A percentile compares a stretch with the other conserved stretches of the same genome.
Evolutionary conservation across 2,797 vertebrate genomes (phyloP).

Genomic region (Rhincodon typus): DNA sequence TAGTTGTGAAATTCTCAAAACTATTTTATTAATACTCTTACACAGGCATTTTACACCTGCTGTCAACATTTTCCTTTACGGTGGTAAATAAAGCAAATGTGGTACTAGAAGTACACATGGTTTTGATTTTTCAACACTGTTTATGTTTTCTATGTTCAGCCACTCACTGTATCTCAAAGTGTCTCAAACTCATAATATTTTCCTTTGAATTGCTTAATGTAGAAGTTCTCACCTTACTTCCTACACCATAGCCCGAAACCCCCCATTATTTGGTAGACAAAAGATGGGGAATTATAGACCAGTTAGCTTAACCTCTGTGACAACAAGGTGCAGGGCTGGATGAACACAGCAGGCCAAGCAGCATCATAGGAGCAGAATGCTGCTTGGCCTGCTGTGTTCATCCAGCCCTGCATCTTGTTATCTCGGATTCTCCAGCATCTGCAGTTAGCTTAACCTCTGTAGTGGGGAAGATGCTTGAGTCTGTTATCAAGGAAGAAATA

Average conservation of each 20-base stretch:
- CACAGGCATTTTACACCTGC: conserved; percentile 17
- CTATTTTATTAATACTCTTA: not conserved
- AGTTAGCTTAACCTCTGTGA: too few relatives aligned
- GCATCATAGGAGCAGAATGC: too few relatives aligned
- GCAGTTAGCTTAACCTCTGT: too few relatives aligned
- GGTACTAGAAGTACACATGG: not conserved
- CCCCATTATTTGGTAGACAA: too few relatives aligned
- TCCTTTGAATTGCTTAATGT: not conserved
- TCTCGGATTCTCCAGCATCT: too few relatives aligned
- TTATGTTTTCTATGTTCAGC: not conserved
- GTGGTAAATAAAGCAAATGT: not conserved
- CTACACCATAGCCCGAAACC: not conserved
- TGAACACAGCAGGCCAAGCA: too few relatives aligned
- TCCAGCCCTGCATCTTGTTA: too few relatives aligned
- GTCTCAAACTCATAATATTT: not conserved
- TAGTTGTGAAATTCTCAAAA: not conserved
- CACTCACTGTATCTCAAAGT: not conserved
- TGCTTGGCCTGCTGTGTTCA: too few relatives aligned
- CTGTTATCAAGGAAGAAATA: too few relatives aligned
- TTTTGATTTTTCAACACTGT: not conserved
- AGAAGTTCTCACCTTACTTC: not conserved
- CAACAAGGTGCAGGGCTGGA: too few relatives aligned
- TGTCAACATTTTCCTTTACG: not conserved
- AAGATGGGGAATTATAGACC: too few relatives aligned
- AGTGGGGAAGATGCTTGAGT: too few relatives aligned